Percentiles rank a stretch among this genome's conserved stretches.
Conservation (phyloP, 2,888 invertebrate species). For the Lampropteryx suffumata region DNA sequence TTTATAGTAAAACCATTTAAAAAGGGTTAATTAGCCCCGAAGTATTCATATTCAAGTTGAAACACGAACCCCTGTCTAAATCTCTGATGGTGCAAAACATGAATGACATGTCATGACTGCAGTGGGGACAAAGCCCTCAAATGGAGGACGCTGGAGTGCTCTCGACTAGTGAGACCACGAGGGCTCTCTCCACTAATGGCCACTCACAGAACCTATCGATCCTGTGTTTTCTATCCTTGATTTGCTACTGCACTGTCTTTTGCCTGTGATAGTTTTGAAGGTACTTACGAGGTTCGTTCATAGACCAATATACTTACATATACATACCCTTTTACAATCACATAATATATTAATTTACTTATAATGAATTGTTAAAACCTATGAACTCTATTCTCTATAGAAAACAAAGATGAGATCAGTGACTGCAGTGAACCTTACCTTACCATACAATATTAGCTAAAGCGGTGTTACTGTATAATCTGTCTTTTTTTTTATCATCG, state of each 20-base stretch:
- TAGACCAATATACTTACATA: too few relatives aligned
- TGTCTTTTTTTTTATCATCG: too few relatives aligned
- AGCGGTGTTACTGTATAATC: too few relatives aligned
- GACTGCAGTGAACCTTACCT: too few relatives aligned
- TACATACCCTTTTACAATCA: too few relatives aligned
- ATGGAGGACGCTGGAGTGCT: conserved; percentile 44
- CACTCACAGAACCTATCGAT: conserved; percentile 50
- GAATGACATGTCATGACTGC: conserved; percentile 48
- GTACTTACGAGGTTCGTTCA: neutral
- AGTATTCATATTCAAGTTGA: neutral
- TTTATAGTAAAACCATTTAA: too few relatives aligned
- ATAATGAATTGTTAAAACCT: too few relatives aligned
- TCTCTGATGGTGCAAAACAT: conserved; percentile 27
- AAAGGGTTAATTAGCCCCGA: too few relatives aligned
- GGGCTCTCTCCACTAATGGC: conserved; percentile 56
- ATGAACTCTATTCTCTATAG: too few relatives aligned
- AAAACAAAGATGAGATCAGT: too few relatives aligned
- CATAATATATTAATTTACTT: too few relatives aligned
- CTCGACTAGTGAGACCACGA: conserved; percentile 54
- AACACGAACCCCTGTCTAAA: neutral
- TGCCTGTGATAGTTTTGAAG: conserved; percentile 4
- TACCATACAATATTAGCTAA: too few relatives aligned
- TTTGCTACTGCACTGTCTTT: conserved; percentile 29
- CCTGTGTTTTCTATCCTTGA: conserved; percentile 29
- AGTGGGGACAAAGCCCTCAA: conserved; percentile 43